Percentiles rank a stretch among this genome's conserved stretches.
These are phyloP conservation scores for Brachionus asplanchnoidis DNA, from an alignment of 1,140 invertebrate genomes.

Conservation along the genomic window DNA sequence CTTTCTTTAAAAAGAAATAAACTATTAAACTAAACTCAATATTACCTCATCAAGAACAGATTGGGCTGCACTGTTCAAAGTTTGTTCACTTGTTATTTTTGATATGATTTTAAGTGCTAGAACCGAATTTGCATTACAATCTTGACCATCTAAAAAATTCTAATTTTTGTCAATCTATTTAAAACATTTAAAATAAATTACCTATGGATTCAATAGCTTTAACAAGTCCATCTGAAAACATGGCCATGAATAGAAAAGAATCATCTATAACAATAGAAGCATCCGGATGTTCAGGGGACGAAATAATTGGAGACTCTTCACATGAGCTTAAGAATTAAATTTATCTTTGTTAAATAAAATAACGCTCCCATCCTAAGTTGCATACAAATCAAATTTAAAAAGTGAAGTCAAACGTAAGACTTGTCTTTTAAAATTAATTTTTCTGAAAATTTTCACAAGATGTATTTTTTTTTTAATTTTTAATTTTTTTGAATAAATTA, in stretches of 20 bases:
- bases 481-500: too few relatives aligned
- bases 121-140: neutral
- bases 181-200: neutral
- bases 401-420: too few relatives aligned
- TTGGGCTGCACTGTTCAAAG: conserved; percentile 27
- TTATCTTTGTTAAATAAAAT: neutral
- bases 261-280: conserved; percentile 2
- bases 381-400: too few relatives aligned
- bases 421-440: too few relatives aligned
- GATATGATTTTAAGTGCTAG: neutral
- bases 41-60: conserved; percentile 18
- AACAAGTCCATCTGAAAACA: conserved; percentile 12
- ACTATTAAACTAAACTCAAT: too few relatives aligned
- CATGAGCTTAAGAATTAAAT: neutral
- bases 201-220: conserved; percentile 3
- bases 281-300: neutral
- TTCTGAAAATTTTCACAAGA: too few relatives aligned
- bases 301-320: neutral
- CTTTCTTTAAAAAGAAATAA: too few relatives aligned
- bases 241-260: conserved; percentile 2
- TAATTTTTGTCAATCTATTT: neutral
- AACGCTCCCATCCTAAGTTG: too few relatives aligned
- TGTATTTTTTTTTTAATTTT: too few relatives aligned
- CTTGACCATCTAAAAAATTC: neutral
- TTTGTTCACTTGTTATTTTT: conserved; percentile 10